phyloP scores from a whole-genome alignment of 2,113 vertebrate species.

The Phrynocephalus versicolor region DNA sequence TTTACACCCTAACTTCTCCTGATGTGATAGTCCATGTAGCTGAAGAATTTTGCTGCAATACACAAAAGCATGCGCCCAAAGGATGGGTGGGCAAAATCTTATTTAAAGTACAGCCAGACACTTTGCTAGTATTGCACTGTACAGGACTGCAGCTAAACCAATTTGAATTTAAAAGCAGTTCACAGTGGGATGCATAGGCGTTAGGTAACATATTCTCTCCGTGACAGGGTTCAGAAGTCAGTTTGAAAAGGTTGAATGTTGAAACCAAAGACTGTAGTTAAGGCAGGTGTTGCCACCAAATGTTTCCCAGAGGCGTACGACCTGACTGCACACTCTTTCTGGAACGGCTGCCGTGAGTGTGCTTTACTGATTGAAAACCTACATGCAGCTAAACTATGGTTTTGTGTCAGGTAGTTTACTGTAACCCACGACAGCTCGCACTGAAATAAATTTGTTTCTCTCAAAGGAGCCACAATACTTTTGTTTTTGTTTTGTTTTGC shows the following conservation, averaged over 20 bases:
- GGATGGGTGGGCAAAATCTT: no score
- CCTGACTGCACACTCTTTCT: conserved; percentile 6
- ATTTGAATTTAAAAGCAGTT: conserved; percentile 26
- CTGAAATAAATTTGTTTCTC: no score
- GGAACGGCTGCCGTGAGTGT: conserved; percentile 28
- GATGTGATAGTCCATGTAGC: no score
- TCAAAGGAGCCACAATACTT: no score
- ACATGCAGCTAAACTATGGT: conserved; percentile 16
- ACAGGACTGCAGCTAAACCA: neutral
- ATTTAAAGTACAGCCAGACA: no score
- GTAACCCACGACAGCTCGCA: no score
- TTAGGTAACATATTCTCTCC: neutral
- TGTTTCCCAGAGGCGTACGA: conserved; percentile 25
- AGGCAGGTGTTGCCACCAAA: neutral
- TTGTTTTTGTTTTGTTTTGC: no score
- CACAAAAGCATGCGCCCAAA: no score
- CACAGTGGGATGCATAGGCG: conserved; percentile 14
- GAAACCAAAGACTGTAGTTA: conserved; percentile 12
- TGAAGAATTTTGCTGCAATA: no score
- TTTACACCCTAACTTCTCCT: no score
- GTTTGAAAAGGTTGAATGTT: neutral
- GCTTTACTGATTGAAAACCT: conserved; percentile 17
- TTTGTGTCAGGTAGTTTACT: no score
- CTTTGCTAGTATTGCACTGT: neutral
- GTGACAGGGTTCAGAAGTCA: neutral